Base-by-base conservation (phyloP, 2,797 vertebrate genomes). In the Smutsia temminckii region DNA sequence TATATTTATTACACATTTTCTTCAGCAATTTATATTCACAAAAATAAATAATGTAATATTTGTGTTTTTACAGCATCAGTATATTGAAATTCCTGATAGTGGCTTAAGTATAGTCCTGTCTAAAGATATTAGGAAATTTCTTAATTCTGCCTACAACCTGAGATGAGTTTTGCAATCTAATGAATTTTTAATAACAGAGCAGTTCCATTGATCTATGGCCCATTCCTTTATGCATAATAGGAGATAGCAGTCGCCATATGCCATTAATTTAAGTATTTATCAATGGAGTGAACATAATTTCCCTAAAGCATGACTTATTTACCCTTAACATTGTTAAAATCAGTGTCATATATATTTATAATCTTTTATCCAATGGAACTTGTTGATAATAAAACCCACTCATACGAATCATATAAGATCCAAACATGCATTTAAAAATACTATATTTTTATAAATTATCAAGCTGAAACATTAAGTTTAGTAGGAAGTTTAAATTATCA, bases 121-220 rank as follows among this genome's bases (percentile, higher is more conserved):
- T 98, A 97, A 97, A 93, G 79, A 97, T 80, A 96, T 96, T 98
- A 97, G 91, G 97, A 97, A 98, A 97, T 81, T 97, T 97, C 85
- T 97, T 98, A 98, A 97, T 98, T 98, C 96, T 97, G 89, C 95
- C 95, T 98, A 84, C 77, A 97, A 89, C 88, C 97, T 93, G 59
- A 97, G 85, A 96, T 68, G 16, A 57, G 94, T 68, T 98, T 98
- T 97, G 91, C 94, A 98, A 89, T 97, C 89, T 98, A 96, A 97
- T 98, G 85, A 84, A 88, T 97, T 98, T 98, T 98, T 98, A 98
- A 98, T 98, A 98, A 97, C 93, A 88, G 25, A 96, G 91, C 68
- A 96, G 23, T 93, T 93, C 63, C 92, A 93, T 96, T 59, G 40
- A 83, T 97, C 68, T 95, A 89, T 87, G 53, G 42, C 49, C 83